Base-by-base conservation (phyloP, 2,888 invertebrate genomes). In the Nomada fucata region DNA sequence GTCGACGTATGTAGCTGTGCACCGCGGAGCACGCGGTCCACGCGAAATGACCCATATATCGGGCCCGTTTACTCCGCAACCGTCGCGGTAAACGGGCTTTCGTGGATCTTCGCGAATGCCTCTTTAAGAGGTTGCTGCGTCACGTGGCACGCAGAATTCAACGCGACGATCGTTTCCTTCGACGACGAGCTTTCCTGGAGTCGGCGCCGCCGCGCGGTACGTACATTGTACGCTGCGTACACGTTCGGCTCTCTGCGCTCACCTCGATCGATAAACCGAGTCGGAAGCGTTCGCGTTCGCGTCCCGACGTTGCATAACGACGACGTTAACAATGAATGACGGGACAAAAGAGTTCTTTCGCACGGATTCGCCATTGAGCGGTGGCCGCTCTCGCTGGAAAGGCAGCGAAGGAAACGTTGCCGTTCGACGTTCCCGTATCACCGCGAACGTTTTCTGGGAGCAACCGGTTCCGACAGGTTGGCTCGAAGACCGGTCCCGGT, bases 281-380 rank as follows among this genome's bases (percentile, higher is more conserved):
- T 64, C 76, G 69, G 70, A 72, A 74, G 67, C 57, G 69, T 20
- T 18, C 82, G 44, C 18, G 60, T 69, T 18, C 82, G 44, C 18
- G 60, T 69, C 70, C 61, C 44, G 60, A 64, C 63, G 84, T 88
- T 88, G 80, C 82, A 69, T 88, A 86, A 88, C 79, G 83, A 84
- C 79, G 67, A 65, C 77, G n/a, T 70, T 78, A 77, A 72, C 88
- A 86, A 88, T 82, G 88, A 88, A 82, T 65, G 86, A 80, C 75
- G 82, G 88, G 80, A 88, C 86, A 88, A 88, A 88, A 82, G 88
- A 88, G 88, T 88, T 86, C 88, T 80, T 86, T 71, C 64, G 73
- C 82, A 77, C 76, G 84, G 79, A 88, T 81, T 71, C 87, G 81
- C 84, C 86, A 86, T 83, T 78, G 82, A 80, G 67, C 59, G 65